phyloP scores from a whole-genome alignment of 2,797 vertebrate species.

The Sandelia bainsii region DNA sequence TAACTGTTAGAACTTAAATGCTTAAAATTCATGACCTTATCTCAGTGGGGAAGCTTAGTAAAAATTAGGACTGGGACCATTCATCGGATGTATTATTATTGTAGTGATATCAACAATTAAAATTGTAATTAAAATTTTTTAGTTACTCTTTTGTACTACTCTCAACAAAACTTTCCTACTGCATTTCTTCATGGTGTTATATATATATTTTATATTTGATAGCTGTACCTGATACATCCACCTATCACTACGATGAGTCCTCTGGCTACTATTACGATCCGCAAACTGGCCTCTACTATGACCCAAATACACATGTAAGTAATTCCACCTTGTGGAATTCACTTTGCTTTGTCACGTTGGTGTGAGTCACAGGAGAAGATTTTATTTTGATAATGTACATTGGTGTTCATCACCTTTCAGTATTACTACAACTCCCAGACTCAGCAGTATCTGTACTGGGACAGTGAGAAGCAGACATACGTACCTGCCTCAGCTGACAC shows the following conservation, averaged over 20 bases:
- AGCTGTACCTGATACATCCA: slow-evolving; percentile 94
- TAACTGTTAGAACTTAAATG: no score
- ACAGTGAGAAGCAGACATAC: slow-evolving; percentile 95
- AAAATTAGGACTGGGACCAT: no score
- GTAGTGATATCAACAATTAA: no score
- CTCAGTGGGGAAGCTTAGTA: no score
- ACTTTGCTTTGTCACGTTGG: not conserved
- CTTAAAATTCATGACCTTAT: no score
- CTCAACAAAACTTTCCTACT: not conserved
- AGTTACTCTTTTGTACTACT: not conserved
- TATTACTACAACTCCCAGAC: slow-evolving; percentile 99
- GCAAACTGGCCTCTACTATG: slow-evolving; percentile 95
- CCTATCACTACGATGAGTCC: slow-evolving; percentile 98
- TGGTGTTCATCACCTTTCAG: slow-evolving; percentile 74
- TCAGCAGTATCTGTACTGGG: slow-evolving; percentile 99
- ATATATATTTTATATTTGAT: slow-evolving; percentile 23
- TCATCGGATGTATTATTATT: no score
- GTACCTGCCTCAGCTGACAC: slow-evolving; percentile 85
- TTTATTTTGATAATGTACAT: slow-evolving; percentile 1
- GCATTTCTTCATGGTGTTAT: not conserved
- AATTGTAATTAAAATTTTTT: no score
- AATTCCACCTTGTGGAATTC: not conserved
- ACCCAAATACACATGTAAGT: slow-evolving; percentile 94
- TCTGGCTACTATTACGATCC: slow-evolving; percentile 99
- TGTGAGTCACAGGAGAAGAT: not conserved